phyloP scores from a whole-genome alignment of 1,140 invertebrate genomes.

The Galleria mellonella region DNA sequence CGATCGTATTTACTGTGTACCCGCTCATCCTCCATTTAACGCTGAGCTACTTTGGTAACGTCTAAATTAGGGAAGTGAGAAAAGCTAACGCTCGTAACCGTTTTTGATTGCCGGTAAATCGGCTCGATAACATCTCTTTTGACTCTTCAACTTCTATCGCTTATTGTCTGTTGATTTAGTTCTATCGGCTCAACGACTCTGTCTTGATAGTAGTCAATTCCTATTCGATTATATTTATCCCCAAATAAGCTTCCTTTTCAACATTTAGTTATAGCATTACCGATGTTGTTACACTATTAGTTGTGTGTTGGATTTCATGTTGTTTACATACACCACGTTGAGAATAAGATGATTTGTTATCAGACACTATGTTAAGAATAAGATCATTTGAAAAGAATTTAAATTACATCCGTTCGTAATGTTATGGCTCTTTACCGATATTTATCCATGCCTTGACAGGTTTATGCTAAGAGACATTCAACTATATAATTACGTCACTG shows the following conservation, averaged over 20 bases:
- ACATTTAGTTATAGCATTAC: slow-evolving; percentile 41
- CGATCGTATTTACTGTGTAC: slow-evolving; percentile 57
- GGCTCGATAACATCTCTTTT: slow-evolving; percentile 61
- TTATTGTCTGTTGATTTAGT: slow-evolving; percentile 59
- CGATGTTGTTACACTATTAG: slow-evolving; percentile 15
- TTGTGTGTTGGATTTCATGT: neutral
- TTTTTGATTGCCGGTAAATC: slow-evolving; percentile 60
- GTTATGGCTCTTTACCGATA: slow-evolving; percentile 1
- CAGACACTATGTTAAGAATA: neutral
- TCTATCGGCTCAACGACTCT: slow-evolving; percentile 43
- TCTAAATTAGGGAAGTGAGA: slow-evolving; percentile 70
- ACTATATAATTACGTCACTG: slow-evolving; percentile 1
- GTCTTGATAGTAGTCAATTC: slow-evolving; percentile 36
- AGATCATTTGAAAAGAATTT: slow-evolving; percentile 2
- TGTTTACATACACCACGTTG: neutral
- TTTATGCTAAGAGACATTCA: neutral
- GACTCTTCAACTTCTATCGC: slow-evolving; percentile 43
- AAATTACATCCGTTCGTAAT: slow-evolving; percentile 4
- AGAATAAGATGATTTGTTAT: neutral
- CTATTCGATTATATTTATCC: slow-evolving; percentile 46
- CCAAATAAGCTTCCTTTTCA: slow-evolving; percentile 39
- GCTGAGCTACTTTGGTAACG: slow-evolving; percentile 64
- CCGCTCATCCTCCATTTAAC: slow-evolving; percentile 61
- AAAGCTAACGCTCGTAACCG: slow-evolving; percentile 62
- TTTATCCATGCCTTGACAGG: slow-evolving; percentile 1